Percentiles rank a stretch among this genome's conserved stretches.
These are phyloP conservation scores for Urocyon cinereoargenteus DNA, from an alignment of 2,797 vertebrate species.

Conservation along the genomic window DNA sequence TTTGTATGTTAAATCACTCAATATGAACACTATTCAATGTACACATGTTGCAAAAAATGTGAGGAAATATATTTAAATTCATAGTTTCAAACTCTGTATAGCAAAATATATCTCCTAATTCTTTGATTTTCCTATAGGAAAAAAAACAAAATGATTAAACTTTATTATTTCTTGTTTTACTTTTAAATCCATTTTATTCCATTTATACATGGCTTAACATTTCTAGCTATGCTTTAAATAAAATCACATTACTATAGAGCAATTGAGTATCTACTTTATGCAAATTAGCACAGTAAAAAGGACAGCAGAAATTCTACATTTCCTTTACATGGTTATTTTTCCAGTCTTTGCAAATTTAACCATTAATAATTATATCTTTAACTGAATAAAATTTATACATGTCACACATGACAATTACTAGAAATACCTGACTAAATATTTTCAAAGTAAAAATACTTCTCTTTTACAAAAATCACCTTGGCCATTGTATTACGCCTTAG, in stretches of 20 bases:
- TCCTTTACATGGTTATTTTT: neutral
- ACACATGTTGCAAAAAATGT: neutral
- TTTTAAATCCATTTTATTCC: neutral
- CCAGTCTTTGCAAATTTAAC: neutral
- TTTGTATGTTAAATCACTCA: neutral
- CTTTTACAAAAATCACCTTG: neutral
- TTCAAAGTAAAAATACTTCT: constrained; percentile 13
- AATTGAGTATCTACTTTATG: neutral
- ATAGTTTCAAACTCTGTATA: neutral
- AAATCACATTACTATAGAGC: neutral
- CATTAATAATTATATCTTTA: neutral
- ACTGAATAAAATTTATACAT: neutral
- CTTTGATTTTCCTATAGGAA: neutral
- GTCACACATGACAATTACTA: neutral
- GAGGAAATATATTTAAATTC: neutral
- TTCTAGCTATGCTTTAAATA: neutral
- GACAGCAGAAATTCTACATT: neutral
- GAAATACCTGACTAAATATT: neutral
- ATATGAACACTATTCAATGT: neutral
- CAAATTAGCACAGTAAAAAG: neutral
- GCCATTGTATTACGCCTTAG: neutral
- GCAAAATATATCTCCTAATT: neutral
- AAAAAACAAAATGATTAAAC: neutral
- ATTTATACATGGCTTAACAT: neutral
- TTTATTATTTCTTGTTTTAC: neutral